Conservation (phyloP, 2,113 vertebrate genomes). For the Silurus asotus region DNA sequence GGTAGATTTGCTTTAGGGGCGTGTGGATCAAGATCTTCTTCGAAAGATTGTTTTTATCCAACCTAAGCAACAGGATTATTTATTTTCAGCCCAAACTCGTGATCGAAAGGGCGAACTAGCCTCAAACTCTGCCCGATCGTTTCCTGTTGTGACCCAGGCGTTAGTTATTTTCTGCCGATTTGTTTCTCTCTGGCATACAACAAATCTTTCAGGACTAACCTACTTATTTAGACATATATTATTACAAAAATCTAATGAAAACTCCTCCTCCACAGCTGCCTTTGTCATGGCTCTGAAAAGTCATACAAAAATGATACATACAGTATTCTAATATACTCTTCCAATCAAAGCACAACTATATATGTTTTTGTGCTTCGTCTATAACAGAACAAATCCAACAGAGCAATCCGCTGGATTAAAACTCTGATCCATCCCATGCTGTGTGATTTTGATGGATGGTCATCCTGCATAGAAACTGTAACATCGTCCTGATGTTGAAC, state of each 20-base stretch:
- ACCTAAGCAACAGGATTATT: not conserved
- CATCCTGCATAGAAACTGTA: not conserved
- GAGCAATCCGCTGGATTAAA: conserved; percentile 23
- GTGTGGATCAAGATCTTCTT: no score
- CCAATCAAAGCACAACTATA: not conserved
- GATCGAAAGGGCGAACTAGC: not conserved
- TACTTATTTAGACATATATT: conserved; percentile 8
- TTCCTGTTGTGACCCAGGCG: not conserved
- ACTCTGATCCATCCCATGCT: conserved; percentile 34
- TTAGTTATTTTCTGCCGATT: not conserved
- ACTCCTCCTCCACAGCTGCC: not conserved
- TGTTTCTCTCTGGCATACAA: not conserved
- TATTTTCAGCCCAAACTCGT: not conserved
- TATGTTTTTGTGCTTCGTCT: conserved; percentile 5
- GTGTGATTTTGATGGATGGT: conserved; percentile 28
- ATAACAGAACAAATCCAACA: conserved; percentile 21
- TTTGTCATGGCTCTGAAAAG: conserved; percentile 25
- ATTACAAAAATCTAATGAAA: not conserved
- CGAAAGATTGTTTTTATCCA: not conserved
- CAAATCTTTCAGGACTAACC: conserved; percentile 25
- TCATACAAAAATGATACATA: conserved; percentile 33
- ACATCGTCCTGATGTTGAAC: not conserved
- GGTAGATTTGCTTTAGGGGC: no score
- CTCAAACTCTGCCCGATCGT: not conserved
- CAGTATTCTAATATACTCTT: not conserved